Evolutionary conservation across 2,113 vertebrate species (phyloP), one percentile per base, ranked within the genome.

Genomic region (Potamarius usumacintae): DNA sequence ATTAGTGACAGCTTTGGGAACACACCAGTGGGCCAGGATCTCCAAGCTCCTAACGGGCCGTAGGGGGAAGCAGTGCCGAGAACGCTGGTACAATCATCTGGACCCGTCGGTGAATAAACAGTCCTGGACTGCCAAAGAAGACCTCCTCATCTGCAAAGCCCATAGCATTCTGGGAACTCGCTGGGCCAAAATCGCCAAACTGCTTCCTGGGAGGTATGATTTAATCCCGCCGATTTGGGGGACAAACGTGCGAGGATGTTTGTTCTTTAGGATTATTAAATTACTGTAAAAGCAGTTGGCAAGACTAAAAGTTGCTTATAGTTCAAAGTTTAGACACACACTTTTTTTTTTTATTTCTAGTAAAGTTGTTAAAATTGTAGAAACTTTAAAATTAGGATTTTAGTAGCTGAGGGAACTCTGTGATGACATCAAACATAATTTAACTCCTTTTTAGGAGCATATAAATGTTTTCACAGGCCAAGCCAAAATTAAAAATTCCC

Each of bases 51-150:
- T 99, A 79, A 97, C 96, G 34, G 97, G 97, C 57, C 94, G 97
- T 0, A 34, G 96, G 60, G 97, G 97, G 57, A 99, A 98, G 92
- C 97, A 99, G 92, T 99, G 98, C 87, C 95, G 97, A 0, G 97
- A 98, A 0, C 98, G 98, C 63, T 99, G 98, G 98, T 94, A 96
- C 53, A 98, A 98, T 92, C 97, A 99, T 91, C 95, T 99, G 18
- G 96, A 99, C 91, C 98, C 98, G 0, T 94, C 96, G 67, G 94
- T 99, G 84, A 98, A 96, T 88, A 99, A 98, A 88, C 96, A 94
- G 7, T 95, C 94, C 1, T 99, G 98, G 98, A 98, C 96, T 0
- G 91, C 95, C 30, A 97, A 98, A 86, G 98, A 99, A 90, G 97
- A 99, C 89, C 95, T 97, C 53, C 96, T 98, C 67, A 97, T 99